Base-by-base conservation (phyloP, 2,797 vertebrate genomes). In the Schizopygopsis pylzovi region DNA sequence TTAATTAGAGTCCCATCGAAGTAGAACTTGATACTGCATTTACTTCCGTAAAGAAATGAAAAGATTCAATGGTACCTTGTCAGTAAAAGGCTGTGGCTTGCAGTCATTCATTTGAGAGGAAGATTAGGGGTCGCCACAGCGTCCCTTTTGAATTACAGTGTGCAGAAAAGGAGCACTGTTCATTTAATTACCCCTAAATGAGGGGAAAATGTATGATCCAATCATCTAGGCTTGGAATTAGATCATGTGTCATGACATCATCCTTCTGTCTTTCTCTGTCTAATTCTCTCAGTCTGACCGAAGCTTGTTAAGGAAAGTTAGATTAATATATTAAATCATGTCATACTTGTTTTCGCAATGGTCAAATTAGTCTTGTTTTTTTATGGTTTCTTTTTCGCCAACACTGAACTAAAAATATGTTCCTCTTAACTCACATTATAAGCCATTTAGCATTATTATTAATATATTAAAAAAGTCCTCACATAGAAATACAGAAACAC, bases 211-310 rank as follows among this genome's bases (percentile, higher is more conserved):
- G 91, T 92, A 95, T 94, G 94, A 95, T 95, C 94, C 92, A 95
- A 89, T 95, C 93, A 92, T 93, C 91, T 93, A 93, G 91, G 93
- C 92, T 86, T 93, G 92, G 89, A 94, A 87, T 96, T 93, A 95
- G 92, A 94, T 95, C 94, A 95, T 94, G 91, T 91, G 92, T 90
- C 89, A 93, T 95, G 94, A 96, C 94, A 93, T 96, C 95, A 96
- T 92, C 61, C 8, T 18, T 37, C 20, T 28, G 49, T 81, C 56
- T n/a, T 65, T 49, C 78, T 39, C 39, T 41, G 39, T 7, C 39
- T 41, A 41, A 92, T 87, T 59, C 91, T 91, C 81, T 82, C 86
- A 90, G 84, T 89, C 91, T 89, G 92, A 91, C 73, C 90, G 90
- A 90, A 91, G 91, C 88, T 90, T 86, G 87, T 90, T 85, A 85